phyloP scores from a whole-genome alignment of 2,888 invertebrate genomes.

The Lamproptera curius region DNA sequence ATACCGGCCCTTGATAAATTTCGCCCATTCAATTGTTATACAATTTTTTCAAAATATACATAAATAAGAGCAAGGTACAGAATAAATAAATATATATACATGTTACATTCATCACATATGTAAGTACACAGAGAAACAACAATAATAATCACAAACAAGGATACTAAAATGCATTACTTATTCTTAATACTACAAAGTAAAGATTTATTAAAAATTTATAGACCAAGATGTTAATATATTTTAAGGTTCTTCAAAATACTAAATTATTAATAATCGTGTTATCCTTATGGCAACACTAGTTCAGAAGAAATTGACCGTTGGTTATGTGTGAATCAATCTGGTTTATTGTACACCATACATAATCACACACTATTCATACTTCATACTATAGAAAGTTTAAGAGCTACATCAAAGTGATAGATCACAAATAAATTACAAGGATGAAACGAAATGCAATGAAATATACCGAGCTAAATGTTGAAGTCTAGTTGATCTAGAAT shows the following conservation, averaged over 20 bases:
- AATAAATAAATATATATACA: constrained; percentile 32
- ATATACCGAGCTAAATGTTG: background rate
- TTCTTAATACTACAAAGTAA: constrained; percentile 36
- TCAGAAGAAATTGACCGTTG: constrained; percentile 36
- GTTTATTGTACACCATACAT: constrained; percentile 24
- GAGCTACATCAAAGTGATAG: background rate
- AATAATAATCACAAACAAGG: constrained; percentile 37
- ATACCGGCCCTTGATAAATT: constrained; percentile 21
- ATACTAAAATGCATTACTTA: constrained; percentile 38
- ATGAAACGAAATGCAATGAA: background rate
- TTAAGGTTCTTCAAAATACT: background rate
- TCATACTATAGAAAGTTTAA: background rate
- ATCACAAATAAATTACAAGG: background rate
- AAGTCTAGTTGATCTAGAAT: background rate
- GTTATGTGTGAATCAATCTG: constrained; percentile 46
- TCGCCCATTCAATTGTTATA: background rate
- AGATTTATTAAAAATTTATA: constrained; percentile 15
- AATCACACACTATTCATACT: background rate
- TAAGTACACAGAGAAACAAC: constrained; percentile 45
- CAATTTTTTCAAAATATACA: constrained; percentile 31
- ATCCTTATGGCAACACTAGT: background rate
- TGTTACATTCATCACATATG: constrained; percentile 43
- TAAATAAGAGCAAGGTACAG: constrained; percentile 23
- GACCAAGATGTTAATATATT: background rate
- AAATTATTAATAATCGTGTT: background rate